Conservation (phyloP, 1,140 invertebrate species). For the Hylaeus anthracinus region DNA sequence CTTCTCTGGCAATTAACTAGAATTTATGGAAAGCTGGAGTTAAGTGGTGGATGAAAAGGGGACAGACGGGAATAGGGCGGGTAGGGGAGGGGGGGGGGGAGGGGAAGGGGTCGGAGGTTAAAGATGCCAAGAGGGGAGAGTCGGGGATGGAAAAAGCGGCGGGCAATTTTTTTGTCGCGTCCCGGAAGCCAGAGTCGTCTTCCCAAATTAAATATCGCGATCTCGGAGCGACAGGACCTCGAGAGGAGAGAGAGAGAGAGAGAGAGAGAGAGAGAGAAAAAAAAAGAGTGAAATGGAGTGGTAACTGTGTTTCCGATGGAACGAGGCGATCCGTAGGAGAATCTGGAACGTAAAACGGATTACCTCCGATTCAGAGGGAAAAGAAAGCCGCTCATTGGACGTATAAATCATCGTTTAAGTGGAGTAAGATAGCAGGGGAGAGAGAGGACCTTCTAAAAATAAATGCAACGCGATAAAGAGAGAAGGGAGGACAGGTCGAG, state of each 20-base stretch:
- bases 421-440: background rate
- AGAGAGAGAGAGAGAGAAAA: too few species aligned
- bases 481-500: too few species aligned
- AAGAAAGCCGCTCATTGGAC: conserved; percentile 21
- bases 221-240: background rate
- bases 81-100: background rate
- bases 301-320: conserved; percentile 5
- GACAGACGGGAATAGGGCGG: background rate
- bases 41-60: conserved; percentile 12
- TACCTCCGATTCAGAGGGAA: conserved; percentile 5
- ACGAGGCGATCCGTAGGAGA: background rate
- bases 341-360: conserved; percentile 35
- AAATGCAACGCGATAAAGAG: conserved; percentile 32
- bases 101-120: too few species aligned
- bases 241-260: too few species aligned
- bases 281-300: background rate
- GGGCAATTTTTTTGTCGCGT: conserved; percentile 1
- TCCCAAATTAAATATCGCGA: conserved; percentile 37
- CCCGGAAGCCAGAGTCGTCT: conserved; percentile 20
- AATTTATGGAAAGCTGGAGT: conserved; percentile 55
- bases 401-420: conserved; percentile 44
- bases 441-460: conserved; percentile 23
- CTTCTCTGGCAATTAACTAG: conserved; percentile 49
- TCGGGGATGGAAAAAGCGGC: conserved; percentile 27
- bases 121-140: too few species aligned